Conservation (phyloP, 1,140 invertebrate species). For the Leptopilina clavipes region DNA sequence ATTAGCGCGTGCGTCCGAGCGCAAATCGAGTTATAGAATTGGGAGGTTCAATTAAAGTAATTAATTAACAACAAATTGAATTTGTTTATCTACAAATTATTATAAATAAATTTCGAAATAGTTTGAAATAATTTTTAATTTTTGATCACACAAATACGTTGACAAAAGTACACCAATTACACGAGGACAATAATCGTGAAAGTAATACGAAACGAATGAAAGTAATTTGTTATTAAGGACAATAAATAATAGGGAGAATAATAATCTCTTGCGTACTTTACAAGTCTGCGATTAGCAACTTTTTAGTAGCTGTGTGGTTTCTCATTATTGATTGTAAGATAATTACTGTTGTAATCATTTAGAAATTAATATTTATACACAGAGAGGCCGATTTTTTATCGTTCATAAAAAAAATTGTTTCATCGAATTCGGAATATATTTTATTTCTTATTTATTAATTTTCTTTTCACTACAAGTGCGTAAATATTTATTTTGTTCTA, state of each 20-base stretch:
- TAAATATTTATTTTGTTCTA: slow-evolving; percentile 30
- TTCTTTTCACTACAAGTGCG: slow-evolving; percentile 11
- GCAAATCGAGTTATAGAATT: too few relatives aligned
- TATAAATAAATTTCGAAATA: too few relatives aligned
- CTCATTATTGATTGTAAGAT: slow-evolving; percentile 15
- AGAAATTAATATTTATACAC: neutral
- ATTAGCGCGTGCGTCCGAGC: too few relatives aligned
- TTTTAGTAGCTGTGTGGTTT: slow-evolving; percentile 1
- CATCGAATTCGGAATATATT: too few relatives aligned
- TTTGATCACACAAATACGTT: slow-evolving; percentile 23
- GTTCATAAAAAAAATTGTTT: too few relatives aligned
- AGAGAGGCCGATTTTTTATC: too few relatives aligned
- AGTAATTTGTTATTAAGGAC: slow-evolving; percentile 65
- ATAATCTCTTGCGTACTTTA: slow-evolving; percentile 27
- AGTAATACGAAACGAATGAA: slow-evolving; percentile 59
- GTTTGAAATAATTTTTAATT: neutral
- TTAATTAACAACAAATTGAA: too few relatives aligned
- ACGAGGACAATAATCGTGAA: slow-evolving; percentile 67
- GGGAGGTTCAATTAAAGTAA: too few relatives aligned
- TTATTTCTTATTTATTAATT: too few relatives aligned
- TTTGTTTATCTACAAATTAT: too few relatives aligned
- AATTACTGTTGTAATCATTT: slow-evolving; percentile 3
- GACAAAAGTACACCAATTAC: slow-evolving; percentile 65
- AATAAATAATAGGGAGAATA: slow-evolving; percentile 62
- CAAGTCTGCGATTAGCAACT: slow-evolving; percentile 18